Conservation (phyloP, 2,888 invertebrate genomes). For the Metacarcinus magister region DNA sequence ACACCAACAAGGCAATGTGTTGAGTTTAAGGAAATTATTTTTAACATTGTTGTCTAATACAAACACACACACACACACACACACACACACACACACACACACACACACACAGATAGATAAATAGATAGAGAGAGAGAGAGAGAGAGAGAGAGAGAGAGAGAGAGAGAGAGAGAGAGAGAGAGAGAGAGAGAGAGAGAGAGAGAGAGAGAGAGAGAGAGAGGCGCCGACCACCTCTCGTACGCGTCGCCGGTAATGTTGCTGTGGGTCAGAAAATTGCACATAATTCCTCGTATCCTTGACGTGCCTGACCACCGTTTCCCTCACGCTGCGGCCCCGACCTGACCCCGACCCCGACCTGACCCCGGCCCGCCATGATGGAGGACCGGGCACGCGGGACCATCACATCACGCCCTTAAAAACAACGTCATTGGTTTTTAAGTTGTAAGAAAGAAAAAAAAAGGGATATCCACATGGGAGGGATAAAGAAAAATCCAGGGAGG, state of each 20-base stretch:
- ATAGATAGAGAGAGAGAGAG: background rate
- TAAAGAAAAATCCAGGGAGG: too few relatives aligned
- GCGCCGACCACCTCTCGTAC: background rate
- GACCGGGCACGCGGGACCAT: background rate
- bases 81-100: conserved; percentile 35
- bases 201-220: too few relatives aligned
- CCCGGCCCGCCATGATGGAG: conserved; percentile 45
- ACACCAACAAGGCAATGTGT: background rate
- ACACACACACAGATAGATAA: background rate
- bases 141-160: too few relatives aligned
- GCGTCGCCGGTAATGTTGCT: conserved; percentile 37
- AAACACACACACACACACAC: conserved; percentile 29
- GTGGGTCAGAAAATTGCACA: conserved; percentile 36
- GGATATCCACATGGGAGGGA: background rate
- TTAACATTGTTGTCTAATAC: background rate
- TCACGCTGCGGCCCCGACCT: background rate
- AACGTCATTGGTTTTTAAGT: background rate
- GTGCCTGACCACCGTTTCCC: conserved; percentile 10
- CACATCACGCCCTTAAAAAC: background rate
- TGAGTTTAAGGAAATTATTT: too few relatives aligned
- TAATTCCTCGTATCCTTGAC: conserved; percentile 48
- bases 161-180: too few relatives aligned
- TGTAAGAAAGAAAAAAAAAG: background rate
- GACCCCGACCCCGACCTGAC: background rate
- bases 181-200: too few relatives aligned